These are phyloP conservation scores for Koerneria pararmatus DNA, from an alignment of 2,888 invertebrate genomes.

Conservation along the genomic window DNA sequence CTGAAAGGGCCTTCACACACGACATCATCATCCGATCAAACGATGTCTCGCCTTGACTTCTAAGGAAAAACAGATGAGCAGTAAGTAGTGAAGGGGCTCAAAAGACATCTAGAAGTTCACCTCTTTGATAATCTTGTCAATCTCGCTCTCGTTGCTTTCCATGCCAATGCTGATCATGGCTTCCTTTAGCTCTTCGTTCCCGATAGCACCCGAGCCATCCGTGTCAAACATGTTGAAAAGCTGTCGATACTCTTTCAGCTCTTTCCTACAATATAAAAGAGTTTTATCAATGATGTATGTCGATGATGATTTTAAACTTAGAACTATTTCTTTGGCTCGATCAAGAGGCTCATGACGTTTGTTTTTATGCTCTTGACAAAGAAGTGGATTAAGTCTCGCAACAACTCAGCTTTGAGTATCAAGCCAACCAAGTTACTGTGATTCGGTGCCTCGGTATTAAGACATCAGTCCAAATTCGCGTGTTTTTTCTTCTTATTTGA, in stretches of 20 bases:
- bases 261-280: slow-evolving; percentile 34
- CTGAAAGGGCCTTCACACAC: not conserved
- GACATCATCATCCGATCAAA: not conserved
- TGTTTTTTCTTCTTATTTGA: no score
- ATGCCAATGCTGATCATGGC: slow-evolving; percentile 59
- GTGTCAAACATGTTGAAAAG: slow-evolving; percentile 59
- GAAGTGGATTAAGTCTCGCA: no score
- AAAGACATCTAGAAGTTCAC: slow-evolving; percentile 26
- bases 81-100: not conserved
- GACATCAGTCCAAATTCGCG: no score
- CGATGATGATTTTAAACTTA: no score
- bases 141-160: slow-evolving; percentile 50
- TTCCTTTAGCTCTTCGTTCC: slow-evolving; percentile 51
- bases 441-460: no score
- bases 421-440: no score
- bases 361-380: no score
- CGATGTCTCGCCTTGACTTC: not conserved
- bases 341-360: no score
- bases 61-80: no score
- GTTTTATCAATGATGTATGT: not conserved
- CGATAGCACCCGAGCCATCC: slow-evolving; percentile 59
- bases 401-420: no score
- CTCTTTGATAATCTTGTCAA: slow-evolving; percentile 57
- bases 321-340: no score
- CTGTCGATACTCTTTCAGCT: slow-evolving; percentile 55